Base-by-base conservation (phyloP, 2,888 invertebrate genomes). In the Stegophylla sp. region DNA sequence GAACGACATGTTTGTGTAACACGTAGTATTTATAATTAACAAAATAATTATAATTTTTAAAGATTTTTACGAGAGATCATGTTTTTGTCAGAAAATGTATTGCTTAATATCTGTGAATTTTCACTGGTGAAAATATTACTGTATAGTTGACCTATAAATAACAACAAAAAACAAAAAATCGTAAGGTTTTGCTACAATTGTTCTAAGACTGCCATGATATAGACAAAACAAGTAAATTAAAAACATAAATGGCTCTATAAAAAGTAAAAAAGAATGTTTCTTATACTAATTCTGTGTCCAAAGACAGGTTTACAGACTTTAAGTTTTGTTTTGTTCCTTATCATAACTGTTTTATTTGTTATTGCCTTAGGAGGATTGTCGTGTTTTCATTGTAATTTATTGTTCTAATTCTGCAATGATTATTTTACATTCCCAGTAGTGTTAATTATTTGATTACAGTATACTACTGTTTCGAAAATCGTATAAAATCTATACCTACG, bases 401-500 rank as follows among this genome's bases (percentile, higher is more conserved):
- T 15, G 20, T 66, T 23, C 43, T n/a, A 2, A 15, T 63, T 23
- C 43, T 45, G 26, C 13, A 9, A 43, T 56, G 10, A 23, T 41
- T 9, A 34, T 56, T 71, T 34, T 41, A 34, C 28, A 20, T 53
- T 43, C 26, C 26, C 53, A 17, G 5, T n/a, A 4, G 26, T n/a
- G 59, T 73, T 28, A 13, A 59, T 73, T 45, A 45, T 73, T 26
- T 23, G 9, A 41, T 71, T 53, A 71, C 43, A 12, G 1, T 26
- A 59, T 20, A 34, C 34, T 7, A 0, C n/a, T 53, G 41, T 56
- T 72, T 71, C 23, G 72, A 43, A 23, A 72, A 56, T 10, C 9
- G 1, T 41, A 43, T 23, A 43, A 45, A 66, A 41, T 56, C 20
- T 41, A 56, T 23, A n/a, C 34, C 20, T 15, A 15, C 41, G 23